phyloP scores from a whole-genome alignment of 2,113 vertebrate genomes.

The Pogona vitticeps region DNA sequence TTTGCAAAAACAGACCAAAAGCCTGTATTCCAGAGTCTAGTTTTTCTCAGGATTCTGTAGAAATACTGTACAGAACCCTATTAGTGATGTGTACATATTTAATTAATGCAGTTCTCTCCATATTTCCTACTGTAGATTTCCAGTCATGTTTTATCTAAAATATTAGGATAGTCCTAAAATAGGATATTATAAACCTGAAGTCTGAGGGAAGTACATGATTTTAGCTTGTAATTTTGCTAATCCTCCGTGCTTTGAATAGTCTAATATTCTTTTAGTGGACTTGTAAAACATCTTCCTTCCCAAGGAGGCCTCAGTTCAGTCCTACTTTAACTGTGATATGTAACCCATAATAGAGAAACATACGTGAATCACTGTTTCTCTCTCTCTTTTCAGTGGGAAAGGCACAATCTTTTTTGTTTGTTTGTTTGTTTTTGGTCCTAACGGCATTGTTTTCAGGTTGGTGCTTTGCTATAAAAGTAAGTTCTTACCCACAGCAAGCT shows the following conservation, averaged over 20 bases:
- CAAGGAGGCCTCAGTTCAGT: rapidly evolving
- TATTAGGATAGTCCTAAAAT: not conserved
- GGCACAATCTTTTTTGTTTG: too few species aligned
- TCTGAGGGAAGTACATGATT: not conserved
- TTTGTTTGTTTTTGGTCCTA: too few species aligned
- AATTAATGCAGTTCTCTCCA: not conserved
- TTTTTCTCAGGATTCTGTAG: conserved; percentile 50
- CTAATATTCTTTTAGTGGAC: not conserved
- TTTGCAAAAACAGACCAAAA: conserved; percentile 52
- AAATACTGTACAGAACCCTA: not conserved
- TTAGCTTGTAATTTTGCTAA: not conserved
- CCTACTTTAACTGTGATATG: not conserved
- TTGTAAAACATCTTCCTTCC: conserved; percentile 18
- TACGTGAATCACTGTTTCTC: not conserved
- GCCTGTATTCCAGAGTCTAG: conserved; percentile 30
- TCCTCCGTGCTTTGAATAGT: not conserved
- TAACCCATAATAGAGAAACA: too few species aligned
- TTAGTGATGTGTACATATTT: not conserved
- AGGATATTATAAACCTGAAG: not conserved
- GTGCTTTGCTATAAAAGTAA: not conserved
- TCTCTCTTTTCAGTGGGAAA: not conserved
- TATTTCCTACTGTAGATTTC: conserved; percentile 1
- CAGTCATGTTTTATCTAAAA: not conserved
- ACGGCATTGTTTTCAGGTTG: not conserved
- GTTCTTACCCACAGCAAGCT: not conserved